Evolutionary conservation across 2,113 vertebrate species (phyloP), one percentile per base, ranked within the genome.

Genomic region (Centropus bengalensis): DNA sequence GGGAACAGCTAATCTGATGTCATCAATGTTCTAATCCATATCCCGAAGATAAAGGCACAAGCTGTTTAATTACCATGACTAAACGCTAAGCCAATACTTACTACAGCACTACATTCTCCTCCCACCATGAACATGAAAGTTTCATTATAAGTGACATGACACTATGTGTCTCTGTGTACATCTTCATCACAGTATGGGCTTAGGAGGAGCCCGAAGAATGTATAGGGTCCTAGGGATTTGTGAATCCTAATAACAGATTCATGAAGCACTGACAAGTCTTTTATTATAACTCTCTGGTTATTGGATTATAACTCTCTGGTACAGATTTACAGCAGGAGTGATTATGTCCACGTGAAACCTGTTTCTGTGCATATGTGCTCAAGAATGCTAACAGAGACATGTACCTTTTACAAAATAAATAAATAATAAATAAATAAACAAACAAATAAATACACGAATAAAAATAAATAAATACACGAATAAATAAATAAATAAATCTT

Each of bases 81-180:
- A 87, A 94, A 86, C 0, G 3, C 58, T 69, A 86, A 89, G 36
- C n/a, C 54, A 86, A 74, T 38, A 82, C 88, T 92, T 44, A 36
- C 33, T 80, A 33, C 45, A 54, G 69, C 70, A 78, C 67, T 76
- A 40, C 8, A 9, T 75, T 32, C 32, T 58, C 44, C 45, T 68
- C 38, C n/a, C 36, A 74, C 26, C 4, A n/a, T 0, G 1, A 75
- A 45, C 0, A 0, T 22, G 51, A 70, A 82, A 54, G 40, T 49
- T 68, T 79, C 83, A 36, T 82, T 78, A 60, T 30, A 56, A 45
- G 71, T 15, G 44, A 33, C 10, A 22, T 14, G 24, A 74, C 51
- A 40, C 33, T 14, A 30, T 3, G 2, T 49, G 44, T 82, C 33
- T 42, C 38, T 0, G 3, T 20, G 36, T 14, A 22, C 23, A 33